Conservation (phyloP, 2,888 invertebrate genomes). For the Phytoseiulus persimilis region DNA sequence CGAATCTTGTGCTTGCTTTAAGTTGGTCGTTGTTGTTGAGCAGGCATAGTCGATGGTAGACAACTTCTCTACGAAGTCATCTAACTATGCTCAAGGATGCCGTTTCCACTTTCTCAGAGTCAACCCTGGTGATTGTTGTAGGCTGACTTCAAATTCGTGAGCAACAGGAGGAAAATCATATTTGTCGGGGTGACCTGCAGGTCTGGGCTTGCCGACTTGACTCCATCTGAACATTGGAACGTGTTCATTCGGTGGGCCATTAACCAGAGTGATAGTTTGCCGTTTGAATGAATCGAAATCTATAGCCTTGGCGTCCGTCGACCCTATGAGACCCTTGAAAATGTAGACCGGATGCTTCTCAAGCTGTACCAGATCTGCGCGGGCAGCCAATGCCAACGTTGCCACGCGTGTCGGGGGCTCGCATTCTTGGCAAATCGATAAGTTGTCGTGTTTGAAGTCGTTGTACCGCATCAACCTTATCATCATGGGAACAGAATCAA, state of each 20-base stretch:
- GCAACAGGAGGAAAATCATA: neutral
- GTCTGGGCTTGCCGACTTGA: neutral
- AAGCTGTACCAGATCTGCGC: neutral
- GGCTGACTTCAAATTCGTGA: neutral
- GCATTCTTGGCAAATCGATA: neutral
- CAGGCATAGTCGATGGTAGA: too few species aligned
- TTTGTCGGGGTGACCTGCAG: neutral
- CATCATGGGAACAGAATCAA: neutral
- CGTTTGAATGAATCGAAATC: neutral
- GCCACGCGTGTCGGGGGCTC: neutral
- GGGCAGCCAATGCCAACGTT: neutral
- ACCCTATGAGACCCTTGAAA: neutral
- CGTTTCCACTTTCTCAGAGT: too few species aligned
- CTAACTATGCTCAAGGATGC: too few species aligned
- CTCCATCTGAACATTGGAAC: neutral
- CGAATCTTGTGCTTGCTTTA: too few species aligned
- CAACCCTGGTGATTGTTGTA: neutral
- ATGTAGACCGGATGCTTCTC: neutral
- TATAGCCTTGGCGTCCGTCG: neutral
- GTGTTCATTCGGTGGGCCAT: neutral
- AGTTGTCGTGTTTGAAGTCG: conserved; percentile 8
- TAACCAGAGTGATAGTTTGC: neutral
- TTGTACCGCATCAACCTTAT: neutral
- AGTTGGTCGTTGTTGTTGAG: too few species aligned
- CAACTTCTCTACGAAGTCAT: too few species aligned